Evolutionary conservation across 2,113 vertebrate species (phyloP), one percentile per base, ranked within the genome.

Genomic region (rat (Rattus norvegicus)): DNA sequence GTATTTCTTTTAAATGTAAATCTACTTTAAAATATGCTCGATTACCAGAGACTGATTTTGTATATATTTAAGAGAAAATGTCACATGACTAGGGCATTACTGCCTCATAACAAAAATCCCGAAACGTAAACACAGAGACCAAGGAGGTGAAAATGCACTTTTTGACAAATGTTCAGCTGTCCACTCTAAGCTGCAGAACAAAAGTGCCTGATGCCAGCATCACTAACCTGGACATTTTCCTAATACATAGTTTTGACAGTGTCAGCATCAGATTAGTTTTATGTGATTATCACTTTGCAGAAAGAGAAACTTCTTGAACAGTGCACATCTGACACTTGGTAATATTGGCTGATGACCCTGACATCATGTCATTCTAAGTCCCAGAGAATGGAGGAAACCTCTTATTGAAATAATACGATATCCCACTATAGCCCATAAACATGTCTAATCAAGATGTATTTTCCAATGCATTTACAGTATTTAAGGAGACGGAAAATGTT

Each of bases 11-110:
- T 84, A 69, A 88, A 36, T 43, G 7, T 49, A 77, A 63, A 56
- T 73, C 70, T 43, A 77, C 30, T 88, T 70, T 76, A 84, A 85
- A 87, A 90, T 26, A 92, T 88, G 89, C 52, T 22, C 36, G 85
- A 80, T 96, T 94, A 39, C 87, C 7, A 61, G 90, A 92, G 19
- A 47, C 43, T 30, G 14, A n/a, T 30, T 75, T 73, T 84, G 13
- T 73, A 3, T 39, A n/a, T 61, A 36, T 28, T 88, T 3, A 59
- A 16, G 36, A 69, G 70, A 59, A 76, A 88, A 49, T 17, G n/a
- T 13, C 30, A 33, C 19, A 2, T 0, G 76, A 5, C 49, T 17
- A 5, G 12, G 20, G 65, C 36, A 20, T 36, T 24, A 30, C 5
- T 3, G 26, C 19, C 59, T 83, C 26, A 13, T 19, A 24, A 77